A percentile compares a stretch with the other conserved stretches of the same genome.
phyloP scores from a whole-genome alignment of 2,113 vertebrate species.

The Hiodon tergisus region DNA sequence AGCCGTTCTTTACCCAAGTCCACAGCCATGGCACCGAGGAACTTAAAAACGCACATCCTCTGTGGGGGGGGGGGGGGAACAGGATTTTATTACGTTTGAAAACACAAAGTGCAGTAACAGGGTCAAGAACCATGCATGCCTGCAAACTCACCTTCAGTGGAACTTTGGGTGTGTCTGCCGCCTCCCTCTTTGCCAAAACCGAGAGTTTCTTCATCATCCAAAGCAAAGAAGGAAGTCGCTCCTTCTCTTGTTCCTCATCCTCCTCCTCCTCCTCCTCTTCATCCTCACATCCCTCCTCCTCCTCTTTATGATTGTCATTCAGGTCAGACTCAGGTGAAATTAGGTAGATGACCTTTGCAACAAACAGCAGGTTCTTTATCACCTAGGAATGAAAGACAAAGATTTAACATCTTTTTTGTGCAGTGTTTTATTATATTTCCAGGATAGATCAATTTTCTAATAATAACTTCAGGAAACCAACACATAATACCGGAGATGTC shows the following conservation, averaged over 20 bases:
- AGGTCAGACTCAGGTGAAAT: constrained; percentile 65
- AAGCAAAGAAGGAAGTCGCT: constrained; percentile 68
- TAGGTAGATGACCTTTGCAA: constrained; percentile 85
- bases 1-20: constrained; percentile 82
- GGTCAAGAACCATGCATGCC: not conserved
- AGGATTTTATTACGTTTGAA: not conserved
- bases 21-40: constrained; percentile 84
- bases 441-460: not conserved
- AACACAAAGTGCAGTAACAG: not conserved
- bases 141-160: constrained; percentile 73
- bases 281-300: constrained; percentile 25
- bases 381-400: constrained; percentile 59
- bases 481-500: too few species aligned
- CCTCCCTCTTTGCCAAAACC: constrained; percentile 80
- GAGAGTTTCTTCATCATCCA: constrained; percentile 87
- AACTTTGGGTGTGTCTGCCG: constrained; percentile 78
- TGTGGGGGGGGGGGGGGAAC: too few species aligned
- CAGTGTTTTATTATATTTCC: not conserved
- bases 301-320: constrained; percentile 17
- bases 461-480: too few species aligned
- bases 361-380: constrained; percentile 90
- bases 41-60: constrained; percentile 94
- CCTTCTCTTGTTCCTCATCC: constrained; percentile 46
- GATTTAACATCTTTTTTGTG: not conserved
- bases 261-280: constrained; percentile 27